Evolutionary conservation across 2,888 invertebrate genomes (phyloP).

Genomic region (Crossocerus cetratus): DNA sequence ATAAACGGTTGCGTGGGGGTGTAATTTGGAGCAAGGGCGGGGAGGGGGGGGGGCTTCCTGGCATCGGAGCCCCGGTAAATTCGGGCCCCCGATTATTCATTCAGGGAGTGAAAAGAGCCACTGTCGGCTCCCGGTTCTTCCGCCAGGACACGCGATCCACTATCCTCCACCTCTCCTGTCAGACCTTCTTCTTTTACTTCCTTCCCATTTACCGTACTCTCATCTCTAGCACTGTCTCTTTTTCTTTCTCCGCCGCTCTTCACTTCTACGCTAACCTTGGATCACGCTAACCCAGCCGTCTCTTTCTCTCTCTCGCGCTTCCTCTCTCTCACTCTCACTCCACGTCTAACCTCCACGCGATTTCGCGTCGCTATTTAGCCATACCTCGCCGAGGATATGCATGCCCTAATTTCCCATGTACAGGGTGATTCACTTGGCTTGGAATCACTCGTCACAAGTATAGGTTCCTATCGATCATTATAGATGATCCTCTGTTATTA

Average conservation of each 20-base stretch:
- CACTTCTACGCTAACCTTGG: slow-evolving; percentile 64
- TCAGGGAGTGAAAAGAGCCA: slow-evolving; percentile 69
- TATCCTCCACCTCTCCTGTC: slow-evolving; percentile 25
- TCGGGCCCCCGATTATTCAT: slow-evolving; percentile 69
- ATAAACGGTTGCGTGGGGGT: slow-evolving; percentile 70
- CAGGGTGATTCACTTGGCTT: too few species aligned
- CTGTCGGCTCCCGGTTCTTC: slow-evolving; percentile 70
- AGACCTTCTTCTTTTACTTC: slow-evolving; percentile 11
- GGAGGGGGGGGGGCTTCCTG: neutral
- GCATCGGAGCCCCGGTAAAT: slow-evolving; percentile 51
- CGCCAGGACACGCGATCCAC: slow-evolving; percentile 72
- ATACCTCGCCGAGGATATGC: slow-evolving; percentile 2
- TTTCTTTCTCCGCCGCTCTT: slow-evolving; percentile 9
- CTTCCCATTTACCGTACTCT: slow-evolving; percentile 22
- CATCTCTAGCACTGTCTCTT: slow-evolving; percentile 6
- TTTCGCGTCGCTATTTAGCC: slow-evolving; percentile 20
- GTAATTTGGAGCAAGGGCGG: slow-evolving; percentile 52
- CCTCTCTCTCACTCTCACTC: neutral
- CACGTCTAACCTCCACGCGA: neutral
- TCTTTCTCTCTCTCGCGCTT: slow-evolving; percentile 35
- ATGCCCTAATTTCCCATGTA: slow-evolving; percentile 4
- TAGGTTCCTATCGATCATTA: too few species aligned
- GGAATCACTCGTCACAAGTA: too few species aligned
- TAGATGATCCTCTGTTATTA: too few species aligned
- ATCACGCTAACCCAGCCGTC: slow-evolving; percentile 69